Conservation (phyloP, 2,797 vertebrate species). For the Yasuhikotakia modesta region DNA sequence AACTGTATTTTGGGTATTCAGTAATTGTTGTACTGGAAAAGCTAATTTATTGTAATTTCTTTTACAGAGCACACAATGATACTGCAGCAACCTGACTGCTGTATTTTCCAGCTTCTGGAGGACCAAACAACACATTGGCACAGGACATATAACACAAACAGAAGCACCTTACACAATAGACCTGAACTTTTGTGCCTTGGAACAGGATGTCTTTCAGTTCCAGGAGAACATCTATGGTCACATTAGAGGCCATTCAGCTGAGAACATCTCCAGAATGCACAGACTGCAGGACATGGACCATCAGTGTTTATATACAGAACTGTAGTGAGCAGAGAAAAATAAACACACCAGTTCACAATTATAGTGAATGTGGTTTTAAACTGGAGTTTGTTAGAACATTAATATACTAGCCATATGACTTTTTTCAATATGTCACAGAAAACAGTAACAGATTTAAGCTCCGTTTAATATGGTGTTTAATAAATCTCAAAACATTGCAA, state of each 20-base stretch:
- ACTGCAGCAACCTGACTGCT: constrained; percentile 47
- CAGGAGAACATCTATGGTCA: not conserved
- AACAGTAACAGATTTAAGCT: constrained; percentile 1
- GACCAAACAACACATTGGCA: constrained; percentile 86
- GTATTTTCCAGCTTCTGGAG: constrained; percentile 66
- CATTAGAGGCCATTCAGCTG: not conserved
- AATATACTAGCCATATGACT: constrained; percentile 44
- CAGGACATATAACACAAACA: constrained; percentile 62
- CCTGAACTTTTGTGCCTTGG: constrained; percentile 44
- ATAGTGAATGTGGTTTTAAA: constrained; percentile 32
- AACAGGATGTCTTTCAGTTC: constrained; percentile 18
- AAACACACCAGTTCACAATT: constrained; percentile 1
- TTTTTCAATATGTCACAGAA: constrained; percentile 12
- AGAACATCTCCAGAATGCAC: not conserved
- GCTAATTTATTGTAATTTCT: constrained; percentile 36
- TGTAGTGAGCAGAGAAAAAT: constrained; percentile 16
- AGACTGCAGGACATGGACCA: not conserved
- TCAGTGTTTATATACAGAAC: constrained; percentile 2
- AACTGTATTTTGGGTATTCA: not conserved
- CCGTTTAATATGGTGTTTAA: not conserved
- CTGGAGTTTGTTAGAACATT: constrained; percentile 1
- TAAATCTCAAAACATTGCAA: constrained; percentile 5
- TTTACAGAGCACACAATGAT: constrained; percentile 73
- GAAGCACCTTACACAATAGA: constrained; percentile 31
- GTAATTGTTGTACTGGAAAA: not conserved